Conservation (phyloP, 2,797 vertebrate genomes). For the Bryconaethiops microstoma region DNA sequence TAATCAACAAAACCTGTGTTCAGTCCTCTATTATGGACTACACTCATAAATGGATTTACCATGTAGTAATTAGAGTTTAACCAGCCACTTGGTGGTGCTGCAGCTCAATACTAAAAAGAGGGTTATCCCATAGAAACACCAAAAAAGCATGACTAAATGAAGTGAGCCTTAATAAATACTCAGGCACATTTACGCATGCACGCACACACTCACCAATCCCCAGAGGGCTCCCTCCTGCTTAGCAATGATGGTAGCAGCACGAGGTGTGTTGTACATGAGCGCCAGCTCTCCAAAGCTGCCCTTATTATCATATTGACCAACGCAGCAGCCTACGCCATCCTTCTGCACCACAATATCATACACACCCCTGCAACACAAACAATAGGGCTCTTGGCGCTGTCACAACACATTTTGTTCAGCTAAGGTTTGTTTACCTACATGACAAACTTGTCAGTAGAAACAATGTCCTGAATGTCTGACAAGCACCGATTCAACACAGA, state of each 20-base stretch:
- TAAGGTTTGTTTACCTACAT: conserved; percentile 1
- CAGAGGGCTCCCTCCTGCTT: conserved; percentile 91
- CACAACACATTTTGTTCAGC: background rate
- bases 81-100: conserved; percentile 68
- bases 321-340: conserved; percentile 82
- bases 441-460: background rate
- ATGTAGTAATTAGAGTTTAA: conserved; percentile 11
- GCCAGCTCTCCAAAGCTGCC: conserved; percentile 98
- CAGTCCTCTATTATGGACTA: background rate
- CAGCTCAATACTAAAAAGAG: conserved; percentile 22
- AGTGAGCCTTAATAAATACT: conserved; percentile 8
- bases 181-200: too few relatives aligned
- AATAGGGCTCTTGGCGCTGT: background rate
- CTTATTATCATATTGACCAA: conserved; percentile 92
- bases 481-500: conserved; percentile 7
- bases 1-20: background rate
- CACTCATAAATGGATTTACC: background rate
- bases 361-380: conserved; percentile 79
- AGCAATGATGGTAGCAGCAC: conserved; percentile 93
- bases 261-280: conserved; percentile 97
- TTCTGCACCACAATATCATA: conserved; percentile 90
- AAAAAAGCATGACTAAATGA: background rate
- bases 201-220: conserved; percentile 88
- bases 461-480: background rate
- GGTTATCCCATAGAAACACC: background rate